Evolutionary conservation across 2,113 vertebrate species (phyloP).

Genomic region (Psephotus haematonotus): DNA sequence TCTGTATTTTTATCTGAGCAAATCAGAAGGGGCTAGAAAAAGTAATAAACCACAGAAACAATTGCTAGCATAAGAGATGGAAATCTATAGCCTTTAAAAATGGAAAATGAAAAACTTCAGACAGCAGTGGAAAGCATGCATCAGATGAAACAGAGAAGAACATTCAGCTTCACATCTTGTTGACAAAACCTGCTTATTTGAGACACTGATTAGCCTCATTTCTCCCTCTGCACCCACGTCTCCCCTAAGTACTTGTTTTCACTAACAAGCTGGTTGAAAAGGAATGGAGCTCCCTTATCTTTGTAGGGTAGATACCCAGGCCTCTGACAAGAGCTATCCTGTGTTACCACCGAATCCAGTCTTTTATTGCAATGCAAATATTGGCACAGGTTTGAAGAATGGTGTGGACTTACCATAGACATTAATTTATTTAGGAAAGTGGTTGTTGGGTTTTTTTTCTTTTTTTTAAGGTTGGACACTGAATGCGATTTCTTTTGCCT

Average conservation of each 20-base stretch:
- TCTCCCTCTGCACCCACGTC: neutral
- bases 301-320: neutral
- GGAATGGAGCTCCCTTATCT: neutral
- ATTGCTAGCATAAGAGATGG: neutral
- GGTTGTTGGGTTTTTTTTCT: accelerated
- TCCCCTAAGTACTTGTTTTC: neutral
- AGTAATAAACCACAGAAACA: neutral
- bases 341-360: neutral
- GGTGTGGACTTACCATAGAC: neutral
- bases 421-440: neutral
- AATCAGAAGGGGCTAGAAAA: slow-evolving; percentile 8
- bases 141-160: neutral
- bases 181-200: neutral
- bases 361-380: neutral
- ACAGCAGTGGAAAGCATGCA: slow-evolving; percentile 4
- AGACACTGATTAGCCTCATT: neutral
- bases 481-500: neutral
- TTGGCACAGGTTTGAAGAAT: neutral
- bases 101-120: slow-evolving; percentile 29
- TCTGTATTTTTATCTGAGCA: slow-evolving; percentile 3
- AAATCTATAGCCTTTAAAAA: slow-evolving; percentile 36
- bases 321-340: neutral
- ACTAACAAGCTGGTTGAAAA: neutral
- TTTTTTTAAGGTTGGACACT: neutral
- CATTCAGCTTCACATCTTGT: neutral